Percentiles rank a stretch among this genome's conserved stretches.
Conservation (phyloP, 2,113 vertebrate species). For the Brienomyrus brachyistius region DNA sequence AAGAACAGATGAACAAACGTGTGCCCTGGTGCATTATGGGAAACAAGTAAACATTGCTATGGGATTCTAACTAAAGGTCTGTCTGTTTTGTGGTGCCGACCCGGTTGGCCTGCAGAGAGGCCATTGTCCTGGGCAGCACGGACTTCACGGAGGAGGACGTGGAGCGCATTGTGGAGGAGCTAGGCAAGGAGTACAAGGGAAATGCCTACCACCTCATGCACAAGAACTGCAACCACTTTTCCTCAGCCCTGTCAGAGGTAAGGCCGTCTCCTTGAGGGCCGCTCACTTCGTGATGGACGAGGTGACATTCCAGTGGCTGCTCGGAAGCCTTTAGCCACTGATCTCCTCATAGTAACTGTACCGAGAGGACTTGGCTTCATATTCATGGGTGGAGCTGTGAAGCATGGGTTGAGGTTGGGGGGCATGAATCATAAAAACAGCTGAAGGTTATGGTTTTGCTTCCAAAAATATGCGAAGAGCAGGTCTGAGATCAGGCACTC, state of each 20-base stretch:
- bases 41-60: too few relatives aligned
- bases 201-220: constrained; percentile 99
- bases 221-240: constrained; percentile 99
- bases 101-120: constrained; percentile 66
- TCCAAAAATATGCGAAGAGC: background rate
- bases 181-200: constrained; percentile 97
- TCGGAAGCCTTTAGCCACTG: background rate
- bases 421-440: background rate
- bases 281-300: background rate
- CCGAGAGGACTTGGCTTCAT: background rate
- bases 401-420: background rate
- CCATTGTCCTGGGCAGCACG: constrained; percentile 92
- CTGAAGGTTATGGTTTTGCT: background rate
- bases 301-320: background rate
- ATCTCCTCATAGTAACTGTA: background rate
- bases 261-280: background rate
- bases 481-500: background rate
- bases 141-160: constrained; percentile 96
- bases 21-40: background rate
- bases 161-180: constrained; percentile 93
- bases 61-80: background rate
- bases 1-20: background rate
- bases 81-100: background rate
- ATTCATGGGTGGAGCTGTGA: background rate
- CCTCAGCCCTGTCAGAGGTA: constrained; percentile 94